Conservation (phyloP, 2,888 invertebrate species). For the Epistrophe eligans region DNA sequence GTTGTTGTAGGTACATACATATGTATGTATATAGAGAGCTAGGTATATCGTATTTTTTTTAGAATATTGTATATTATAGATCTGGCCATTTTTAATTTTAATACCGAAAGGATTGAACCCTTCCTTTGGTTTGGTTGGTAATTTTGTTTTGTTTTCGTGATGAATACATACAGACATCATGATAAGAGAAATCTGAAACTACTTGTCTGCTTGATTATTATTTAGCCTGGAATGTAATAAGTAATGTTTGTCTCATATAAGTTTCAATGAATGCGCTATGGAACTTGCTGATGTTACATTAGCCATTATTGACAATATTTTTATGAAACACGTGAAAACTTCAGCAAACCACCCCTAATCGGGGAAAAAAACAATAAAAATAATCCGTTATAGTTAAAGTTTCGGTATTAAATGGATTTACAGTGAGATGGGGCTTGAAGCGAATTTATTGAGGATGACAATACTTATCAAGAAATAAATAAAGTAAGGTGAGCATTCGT, state of each 20-base stretch:
- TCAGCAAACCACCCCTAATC: constrained; percentile 9
- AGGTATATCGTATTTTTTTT: not conserved
- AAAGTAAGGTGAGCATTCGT: constrained; percentile 9
- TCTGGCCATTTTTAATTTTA: constrained; percentile 40
- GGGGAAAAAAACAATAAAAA: constrained; percentile 31
- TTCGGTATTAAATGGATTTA: constrained; percentile 45
- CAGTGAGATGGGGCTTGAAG: not conserved
- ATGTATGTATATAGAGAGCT: not conserved
- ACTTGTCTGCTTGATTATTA: constrained; percentile 40
- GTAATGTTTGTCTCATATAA: constrained; percentile 35
- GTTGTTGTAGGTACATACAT: no score
- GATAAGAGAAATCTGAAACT: constrained; percentile 24
- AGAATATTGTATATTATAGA: constrained; percentile 13
- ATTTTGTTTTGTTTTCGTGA: constrained; percentile 10
- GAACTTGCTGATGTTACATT: constrained; percentile 5
- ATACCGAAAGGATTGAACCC: constrained; percentile 13
- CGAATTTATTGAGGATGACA: constrained; percentile 34
- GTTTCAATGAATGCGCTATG: constrained; percentile 27
- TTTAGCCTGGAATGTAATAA: constrained; percentile 38
- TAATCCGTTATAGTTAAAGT: constrained; percentile 57
- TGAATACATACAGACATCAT: constrained; percentile 10
- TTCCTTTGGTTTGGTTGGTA: not conserved
- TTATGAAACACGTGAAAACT: constrained; percentile 49
- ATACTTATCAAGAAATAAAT: constrained; percentile 61
- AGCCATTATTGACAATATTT: constrained; percentile 35